Evolutionary conservation across 2,797 vertebrate species (phyloP), one percentile per base, ranked within the genome.

Genomic region (Zenarchopterus dispar): DNA sequence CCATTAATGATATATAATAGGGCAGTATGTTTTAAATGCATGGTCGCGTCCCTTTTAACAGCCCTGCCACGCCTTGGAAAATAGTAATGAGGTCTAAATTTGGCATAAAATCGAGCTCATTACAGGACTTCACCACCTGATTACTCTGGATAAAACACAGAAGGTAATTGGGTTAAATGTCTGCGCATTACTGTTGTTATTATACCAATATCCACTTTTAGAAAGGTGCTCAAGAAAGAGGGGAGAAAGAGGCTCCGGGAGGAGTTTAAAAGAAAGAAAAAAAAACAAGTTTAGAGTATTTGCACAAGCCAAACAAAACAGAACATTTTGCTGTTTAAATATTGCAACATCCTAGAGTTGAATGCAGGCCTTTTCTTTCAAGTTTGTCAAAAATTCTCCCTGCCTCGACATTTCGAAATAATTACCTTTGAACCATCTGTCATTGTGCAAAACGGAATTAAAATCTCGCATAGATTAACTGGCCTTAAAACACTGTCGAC

Each of bases 71-170:
- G 92, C 93, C 93, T 93, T 92, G 77, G 93, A 94, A 90, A 89
- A 94, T 92, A 93, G 94, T 93, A 95, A 95, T 94, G 95, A 95
- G 93, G 89, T 91, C 93, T 95, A 97, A 96, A 98, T 96, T 96
- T 95, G 94, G 96, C 96, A 97, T 97, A 97, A 97, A 98, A 97
- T 97, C 95, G 94, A 96, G 95, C 95, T 98, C 94, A 97, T 97
- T 97, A 97, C 94, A 85, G 89, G 92, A 95, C 95, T 96, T 96
- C 95, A 94, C 89, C 93, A 93, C 93, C 95, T 95, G 95, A 96
- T 96, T 95, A 94, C 94, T 95, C 94, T 93, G 95, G 95, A 94
- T 95, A 96, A 95, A 96, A 95, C 92, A 93, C 93, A 94, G 90
- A 91, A 93, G 93, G 93, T 96, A 97, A 97, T 97, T 95, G 95